A percentile compares a stretch with the other conserved stretches of the same genome.
These are phyloP conservation scores for Eufriesea mexicana DNA, from an alignment of 1,140 invertebrate species.

Conservation along the genomic window DNA sequence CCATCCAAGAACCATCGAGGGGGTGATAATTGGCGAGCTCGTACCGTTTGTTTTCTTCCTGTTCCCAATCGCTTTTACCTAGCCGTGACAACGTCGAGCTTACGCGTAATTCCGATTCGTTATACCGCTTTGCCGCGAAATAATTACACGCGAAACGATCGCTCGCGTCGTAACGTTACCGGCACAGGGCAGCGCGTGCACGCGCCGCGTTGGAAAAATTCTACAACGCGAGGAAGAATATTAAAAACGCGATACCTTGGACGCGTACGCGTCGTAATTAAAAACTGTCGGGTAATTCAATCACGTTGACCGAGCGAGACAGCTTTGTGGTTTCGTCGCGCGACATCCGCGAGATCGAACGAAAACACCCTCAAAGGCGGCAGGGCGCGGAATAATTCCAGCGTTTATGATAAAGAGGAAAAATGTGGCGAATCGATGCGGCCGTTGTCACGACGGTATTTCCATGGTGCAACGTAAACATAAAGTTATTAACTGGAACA, in stretches of 20 bases:
- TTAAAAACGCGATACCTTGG: slow-evolving; percentile 21
- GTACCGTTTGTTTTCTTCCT: background rate
- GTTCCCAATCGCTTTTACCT: background rate
- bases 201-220: background rate
- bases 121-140: slow-evolving; percentile 5
- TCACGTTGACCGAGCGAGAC: slow-evolving; percentile 18
- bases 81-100: background rate
- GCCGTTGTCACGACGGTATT: background rate
- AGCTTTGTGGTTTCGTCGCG: background rate
- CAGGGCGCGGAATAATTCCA: background rate
- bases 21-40: background rate
- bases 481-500: slow-evolving; percentile 41
- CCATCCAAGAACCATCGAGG: background rate
- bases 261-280: slow-evolving; percentile 13
- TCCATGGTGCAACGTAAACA: slow-evolving; percentile 30
- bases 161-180: background rate
- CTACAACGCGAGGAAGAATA: background rate
- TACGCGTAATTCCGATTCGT: background rate
- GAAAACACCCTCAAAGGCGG: background rate
- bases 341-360: background rate
- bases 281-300: slow-evolving; percentile 18
- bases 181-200: background rate
- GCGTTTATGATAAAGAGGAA: slow-evolving; percentile 17
- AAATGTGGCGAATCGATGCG: background rate
- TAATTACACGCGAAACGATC: slow-evolving; percentile 18